Evolutionary conservation across 2,797 vertebrate genomes (phyloP).

Genomic region (Pachyuromys duprasi): DNA sequence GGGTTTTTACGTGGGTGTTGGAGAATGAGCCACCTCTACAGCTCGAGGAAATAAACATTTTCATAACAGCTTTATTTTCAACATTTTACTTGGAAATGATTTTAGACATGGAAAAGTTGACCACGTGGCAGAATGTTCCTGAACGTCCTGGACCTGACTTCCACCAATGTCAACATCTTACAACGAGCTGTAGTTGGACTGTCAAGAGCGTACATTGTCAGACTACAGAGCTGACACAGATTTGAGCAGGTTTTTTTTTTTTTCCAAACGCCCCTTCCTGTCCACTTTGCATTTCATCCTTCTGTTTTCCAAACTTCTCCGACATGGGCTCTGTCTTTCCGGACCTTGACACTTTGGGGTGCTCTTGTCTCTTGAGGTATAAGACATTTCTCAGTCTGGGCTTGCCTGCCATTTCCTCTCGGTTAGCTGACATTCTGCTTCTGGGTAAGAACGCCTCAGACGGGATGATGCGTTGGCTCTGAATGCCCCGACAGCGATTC

Average conservation of each 20-base stretch:
- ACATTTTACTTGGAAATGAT: not conserved
- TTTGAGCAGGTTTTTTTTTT: not conserved
- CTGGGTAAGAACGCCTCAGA: not conserved
- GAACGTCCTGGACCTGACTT: not conserved
- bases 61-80: not conserved
- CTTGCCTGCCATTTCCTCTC: slow-evolving; percentile 13
- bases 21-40: not conserved
- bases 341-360: not conserved
- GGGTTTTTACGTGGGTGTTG: not conserved
- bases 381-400: not conserved
- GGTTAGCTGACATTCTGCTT: not conserved
- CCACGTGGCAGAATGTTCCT: not conserved
- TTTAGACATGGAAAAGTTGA: not conserved
- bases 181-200: not conserved
- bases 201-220: not conserved
- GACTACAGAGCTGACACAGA: not conserved
- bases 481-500: not conserved
- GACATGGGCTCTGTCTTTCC: not conserved
- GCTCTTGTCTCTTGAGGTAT: not conserved
- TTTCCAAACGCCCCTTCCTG: not conserved
- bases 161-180: not conserved
- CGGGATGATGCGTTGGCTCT: not conserved
- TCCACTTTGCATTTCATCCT: not conserved
- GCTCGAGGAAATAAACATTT: not conserved
- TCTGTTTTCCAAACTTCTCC: not conserved